These are phyloP conservation scores for Alouatta palliata DNA, from an alignment of 2,113 vertebrate species.

Conservation along the genomic window DNA sequence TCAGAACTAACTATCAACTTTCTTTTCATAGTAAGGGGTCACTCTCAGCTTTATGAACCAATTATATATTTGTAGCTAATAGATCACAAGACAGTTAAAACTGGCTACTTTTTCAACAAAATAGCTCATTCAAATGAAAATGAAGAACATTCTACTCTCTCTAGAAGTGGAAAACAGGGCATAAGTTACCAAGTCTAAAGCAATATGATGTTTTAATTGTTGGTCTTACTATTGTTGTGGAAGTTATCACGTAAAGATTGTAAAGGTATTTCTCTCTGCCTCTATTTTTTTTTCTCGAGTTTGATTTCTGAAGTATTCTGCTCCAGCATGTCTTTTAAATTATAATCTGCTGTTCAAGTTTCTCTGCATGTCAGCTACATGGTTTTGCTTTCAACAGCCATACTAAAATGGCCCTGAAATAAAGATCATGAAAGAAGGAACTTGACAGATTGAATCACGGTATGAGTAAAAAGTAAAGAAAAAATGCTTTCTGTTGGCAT, in stretches of 20 bases:
- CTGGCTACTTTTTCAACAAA: not conserved
- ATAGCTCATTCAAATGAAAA: not conserved
- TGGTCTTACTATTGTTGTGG: not conserved
- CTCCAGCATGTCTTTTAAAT: not conserved
- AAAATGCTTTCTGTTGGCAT: not conserved
- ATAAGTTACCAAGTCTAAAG: not conserved
- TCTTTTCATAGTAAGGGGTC: not conserved
- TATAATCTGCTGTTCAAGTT: not conserved
- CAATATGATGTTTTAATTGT: not conserved
- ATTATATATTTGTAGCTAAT: not conserved
- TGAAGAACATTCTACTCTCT: not conserved
- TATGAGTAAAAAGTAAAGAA: not conserved
- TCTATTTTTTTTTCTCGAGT: not conserved
- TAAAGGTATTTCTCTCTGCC: not conserved
- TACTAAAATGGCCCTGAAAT: not conserved
- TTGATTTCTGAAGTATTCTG: not conserved
- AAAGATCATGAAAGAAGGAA: not conserved
- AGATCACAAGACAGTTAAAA: not conserved
- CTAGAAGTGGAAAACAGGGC: not conserved
- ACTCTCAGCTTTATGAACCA: not conserved
- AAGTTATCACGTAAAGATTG: not conserved
- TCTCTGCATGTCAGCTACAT: not conserved
- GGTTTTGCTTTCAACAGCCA: not conserved
- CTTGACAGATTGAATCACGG: rapidly evolving
- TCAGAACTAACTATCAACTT: not conserved